Evolutionary conservation across 2,113 vertebrate genomes (phyloP).

Genomic region (Carassius auratus): DNA sequence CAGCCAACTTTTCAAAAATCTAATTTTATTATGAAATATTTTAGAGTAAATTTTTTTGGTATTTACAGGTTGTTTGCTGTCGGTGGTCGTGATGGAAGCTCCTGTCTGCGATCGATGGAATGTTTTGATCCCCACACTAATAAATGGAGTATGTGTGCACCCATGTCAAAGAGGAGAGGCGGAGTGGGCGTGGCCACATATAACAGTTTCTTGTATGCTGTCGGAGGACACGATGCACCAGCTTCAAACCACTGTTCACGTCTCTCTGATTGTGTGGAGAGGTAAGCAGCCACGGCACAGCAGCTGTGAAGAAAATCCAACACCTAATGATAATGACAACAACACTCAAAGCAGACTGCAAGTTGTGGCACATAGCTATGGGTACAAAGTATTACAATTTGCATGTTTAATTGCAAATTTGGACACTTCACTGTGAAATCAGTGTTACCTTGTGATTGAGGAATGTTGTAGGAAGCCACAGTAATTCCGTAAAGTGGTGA

Average conservation of each 20-base stretch:
- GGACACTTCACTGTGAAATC: neutral
- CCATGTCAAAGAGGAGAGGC: conserved; percentile 93
- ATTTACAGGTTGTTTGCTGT: conserved; percentile 87
- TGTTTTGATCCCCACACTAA: conserved; percentile 97
- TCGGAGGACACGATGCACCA: conserved; percentile 92
- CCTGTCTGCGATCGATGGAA: conserved; percentile 94
- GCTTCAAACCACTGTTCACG: conserved; percentile 93
- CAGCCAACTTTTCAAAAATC: too few species aligned
- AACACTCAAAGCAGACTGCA: neutral
- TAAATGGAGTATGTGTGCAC: conserved; percentile 92
- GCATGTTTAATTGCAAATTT: conserved; percentile 16
- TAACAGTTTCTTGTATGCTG: conserved; percentile 91
- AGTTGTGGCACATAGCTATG: neutral
- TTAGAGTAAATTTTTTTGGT: neutral
- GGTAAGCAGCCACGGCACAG: conserved; percentile 69
- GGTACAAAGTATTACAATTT: conserved; percentile 17
- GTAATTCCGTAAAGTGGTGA: conserved; percentile 32
- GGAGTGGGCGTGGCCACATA: conserved; percentile 91
- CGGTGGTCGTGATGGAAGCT: conserved; percentile 93
- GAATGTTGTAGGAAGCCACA: too few species aligned
- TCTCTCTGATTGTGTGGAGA: conserved; percentile 92
- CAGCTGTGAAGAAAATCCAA: neutral
- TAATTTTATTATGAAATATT: too few species aligned
- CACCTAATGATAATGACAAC: neutral
- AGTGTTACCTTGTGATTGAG: conserved; percentile 3